Evolutionary conservation across 2,113 vertebrate species (phyloP).

Genomic region (Australoheros scitulus): DNA sequence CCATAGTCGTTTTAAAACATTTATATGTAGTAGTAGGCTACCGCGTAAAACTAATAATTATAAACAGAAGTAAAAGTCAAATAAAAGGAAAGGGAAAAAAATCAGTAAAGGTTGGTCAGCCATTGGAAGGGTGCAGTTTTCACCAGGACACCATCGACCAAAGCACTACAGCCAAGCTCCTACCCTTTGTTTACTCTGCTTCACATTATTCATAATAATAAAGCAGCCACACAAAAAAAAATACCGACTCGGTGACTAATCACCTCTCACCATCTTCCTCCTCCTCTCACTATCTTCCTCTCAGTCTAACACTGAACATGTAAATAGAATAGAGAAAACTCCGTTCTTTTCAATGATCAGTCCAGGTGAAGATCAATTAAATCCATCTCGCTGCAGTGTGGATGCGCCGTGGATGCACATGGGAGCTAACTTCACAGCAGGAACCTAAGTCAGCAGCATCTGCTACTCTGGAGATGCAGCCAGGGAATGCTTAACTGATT

Average conservation of each 20-base stretch:
- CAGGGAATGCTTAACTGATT: neutral
- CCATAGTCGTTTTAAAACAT: neutral
- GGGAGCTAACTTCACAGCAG: neutral
- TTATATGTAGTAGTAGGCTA: neutral
- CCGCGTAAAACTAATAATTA: neutral
- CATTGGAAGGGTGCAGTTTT: neutral
- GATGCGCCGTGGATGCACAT: neutral
- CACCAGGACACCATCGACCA: constrained; percentile 1
- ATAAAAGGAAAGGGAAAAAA: constrained; percentile 9
- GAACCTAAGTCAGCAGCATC: neutral
- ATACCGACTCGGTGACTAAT: neutral
- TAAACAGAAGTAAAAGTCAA: neutral
- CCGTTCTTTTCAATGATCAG: constrained; percentile 25
- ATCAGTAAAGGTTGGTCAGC: constrained; percentile 37
- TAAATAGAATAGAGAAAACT: constrained; percentile 27
- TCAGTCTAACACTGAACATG: neutral
- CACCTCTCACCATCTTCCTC: neutral
- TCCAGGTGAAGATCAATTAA: neutral
- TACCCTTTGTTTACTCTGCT: neutral
- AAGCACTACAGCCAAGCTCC: neutral
- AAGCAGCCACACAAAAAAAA: neutral
- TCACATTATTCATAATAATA: neutral
- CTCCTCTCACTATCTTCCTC: no score
- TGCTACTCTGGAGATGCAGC: neutral
- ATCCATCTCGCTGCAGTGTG: neutral